These are phyloP conservation scores for Anguilla megastoma DNA, from an alignment of 2,797 vertebrate genomes.

Conservation along the genomic window DNA sequence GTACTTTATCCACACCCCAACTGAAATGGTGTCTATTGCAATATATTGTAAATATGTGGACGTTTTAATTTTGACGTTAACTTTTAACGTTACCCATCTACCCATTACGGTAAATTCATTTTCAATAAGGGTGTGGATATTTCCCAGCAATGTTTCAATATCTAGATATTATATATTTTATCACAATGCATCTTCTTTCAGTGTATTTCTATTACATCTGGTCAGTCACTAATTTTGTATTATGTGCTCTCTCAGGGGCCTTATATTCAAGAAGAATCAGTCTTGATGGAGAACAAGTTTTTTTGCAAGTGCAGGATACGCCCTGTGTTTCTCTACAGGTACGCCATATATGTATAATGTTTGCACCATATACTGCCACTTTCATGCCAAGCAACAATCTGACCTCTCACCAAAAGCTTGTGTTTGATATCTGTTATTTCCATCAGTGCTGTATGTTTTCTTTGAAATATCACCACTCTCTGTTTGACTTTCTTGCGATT, in stretches of 20 bases:
- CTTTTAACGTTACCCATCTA: too few species aligned
- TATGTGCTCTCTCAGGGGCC: slow-evolving; percentile 70
- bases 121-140: too few species aligned
- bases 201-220: neutral
- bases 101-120: too few species aligned
- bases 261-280: slow-evolving; percentile 89
- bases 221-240: neutral
- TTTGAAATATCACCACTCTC: neutral
- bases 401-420: slow-evolving; percentile 1
- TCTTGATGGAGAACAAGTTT: slow-evolving; percentile 88
- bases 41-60: neutral
- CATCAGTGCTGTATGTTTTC: neutral
- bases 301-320: slow-evolving; percentile 91
- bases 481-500: neutral
- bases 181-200: neutral
- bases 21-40: neutral
- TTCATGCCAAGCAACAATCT: neutral
- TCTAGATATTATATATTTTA: neutral
- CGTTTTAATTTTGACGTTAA: too few species aligned
- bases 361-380: neutral
- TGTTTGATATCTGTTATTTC: slow-evolving; percentile 8
- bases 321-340: slow-evolving; percentile 89
- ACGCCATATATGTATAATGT: slow-evolving; percentile 44
- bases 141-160: neutral
- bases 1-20: neutral